A percentile compares a stretch with the other conserved stretches of the same genome.
Conservation (phyloP, 2,113 vertebrate genomes). For the Pangasianodon hypophthalmus region DNA sequence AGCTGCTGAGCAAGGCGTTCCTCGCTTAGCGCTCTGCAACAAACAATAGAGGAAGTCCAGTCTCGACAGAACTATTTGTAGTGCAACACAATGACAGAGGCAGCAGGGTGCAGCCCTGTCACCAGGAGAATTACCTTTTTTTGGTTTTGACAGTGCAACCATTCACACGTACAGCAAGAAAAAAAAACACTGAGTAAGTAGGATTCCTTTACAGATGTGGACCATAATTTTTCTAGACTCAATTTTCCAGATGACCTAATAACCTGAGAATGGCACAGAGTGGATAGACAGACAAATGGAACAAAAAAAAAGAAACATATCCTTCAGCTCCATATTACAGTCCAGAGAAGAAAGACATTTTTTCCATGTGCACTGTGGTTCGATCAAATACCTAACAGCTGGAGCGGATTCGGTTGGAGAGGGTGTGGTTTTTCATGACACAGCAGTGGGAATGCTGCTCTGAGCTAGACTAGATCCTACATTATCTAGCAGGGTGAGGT, state of each 20-base stretch:
- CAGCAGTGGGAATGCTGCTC: neutral
- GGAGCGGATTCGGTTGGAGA: conserved; percentile 21
- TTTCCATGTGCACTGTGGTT: neutral
- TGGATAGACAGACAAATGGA: neutral
- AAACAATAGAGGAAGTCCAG: conserved; percentile 49
- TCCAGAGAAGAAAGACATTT: neutral
- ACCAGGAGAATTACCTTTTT: neutral
- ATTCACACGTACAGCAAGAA: neutral
- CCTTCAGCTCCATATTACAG: neutral
- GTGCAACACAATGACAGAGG: conserved; percentile 35
- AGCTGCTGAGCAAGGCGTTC: conserved; percentile 54
- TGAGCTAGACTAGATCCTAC: conserved; percentile 19
- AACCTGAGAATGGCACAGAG: neutral
- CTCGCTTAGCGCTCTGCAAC: conserved; percentile 28
- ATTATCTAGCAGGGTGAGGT: neutral
- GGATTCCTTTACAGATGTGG: neutral
- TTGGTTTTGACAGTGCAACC: neutral
- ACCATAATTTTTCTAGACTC: neutral
- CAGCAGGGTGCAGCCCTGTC: conserved; percentile 36
- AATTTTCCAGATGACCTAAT: conserved; percentile 8
- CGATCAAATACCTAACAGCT: conserved; percentile 35
- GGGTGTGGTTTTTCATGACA: conserved; percentile 15
- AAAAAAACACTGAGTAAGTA: neutral
- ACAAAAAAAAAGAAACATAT: neutral
- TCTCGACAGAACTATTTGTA: conserved; percentile 47